phyloP scores from a whole-genome alignment of 1,140 invertebrate genomes.

The Acromyrmex echinatior region DNA sequence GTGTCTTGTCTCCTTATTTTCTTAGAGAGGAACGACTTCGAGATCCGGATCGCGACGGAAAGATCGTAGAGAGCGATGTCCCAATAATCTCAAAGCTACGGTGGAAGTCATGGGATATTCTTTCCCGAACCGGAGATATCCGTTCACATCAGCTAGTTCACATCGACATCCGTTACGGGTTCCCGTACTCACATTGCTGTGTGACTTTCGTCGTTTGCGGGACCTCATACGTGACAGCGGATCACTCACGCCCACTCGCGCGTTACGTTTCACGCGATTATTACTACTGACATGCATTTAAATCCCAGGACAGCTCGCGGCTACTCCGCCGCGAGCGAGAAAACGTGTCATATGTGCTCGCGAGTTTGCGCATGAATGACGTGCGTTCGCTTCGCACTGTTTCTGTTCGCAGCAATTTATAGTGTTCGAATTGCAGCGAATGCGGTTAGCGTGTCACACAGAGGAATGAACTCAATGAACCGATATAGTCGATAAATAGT shows the following conservation, averaged over 20 bases:
- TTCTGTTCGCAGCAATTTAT: too few species aligned
- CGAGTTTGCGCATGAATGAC: neutral
- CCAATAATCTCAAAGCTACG: neutral
- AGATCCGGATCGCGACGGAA: conserved; percentile 2
- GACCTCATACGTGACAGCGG: conserved; percentile 19
- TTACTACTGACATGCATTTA: conserved; percentile 30
- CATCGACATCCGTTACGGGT: too few species aligned
- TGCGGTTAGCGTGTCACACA: conserved; percentile 74
- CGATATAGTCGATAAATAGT: too few species aligned
- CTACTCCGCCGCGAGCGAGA: neutral
- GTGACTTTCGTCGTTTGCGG: conserved; percentile 29
- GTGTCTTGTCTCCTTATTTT: neutral
- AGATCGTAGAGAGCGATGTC: neutral
- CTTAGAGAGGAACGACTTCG: neutral
- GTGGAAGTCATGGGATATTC: neutral
- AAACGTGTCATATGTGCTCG: neutral
- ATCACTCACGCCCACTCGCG: conserved; percentile 61
- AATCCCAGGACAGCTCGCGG: conserved; percentile 12
- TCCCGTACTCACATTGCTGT: conserved; percentile 8
- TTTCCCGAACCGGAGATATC: neutral
- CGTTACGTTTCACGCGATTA: conserved; percentile 65
- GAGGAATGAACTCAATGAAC: too few species aligned
- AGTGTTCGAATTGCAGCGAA: neutral
- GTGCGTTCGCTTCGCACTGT: too few species aligned
- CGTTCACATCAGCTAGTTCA: neutral